A percentile compares a stretch with the other conserved stretches of the same genome.
These are phyloP conservation scores for Pristionchus maxplancki DNA, from an alignment of 2,888 invertebrate genomes.

Conservation along the genomic window DNA sequence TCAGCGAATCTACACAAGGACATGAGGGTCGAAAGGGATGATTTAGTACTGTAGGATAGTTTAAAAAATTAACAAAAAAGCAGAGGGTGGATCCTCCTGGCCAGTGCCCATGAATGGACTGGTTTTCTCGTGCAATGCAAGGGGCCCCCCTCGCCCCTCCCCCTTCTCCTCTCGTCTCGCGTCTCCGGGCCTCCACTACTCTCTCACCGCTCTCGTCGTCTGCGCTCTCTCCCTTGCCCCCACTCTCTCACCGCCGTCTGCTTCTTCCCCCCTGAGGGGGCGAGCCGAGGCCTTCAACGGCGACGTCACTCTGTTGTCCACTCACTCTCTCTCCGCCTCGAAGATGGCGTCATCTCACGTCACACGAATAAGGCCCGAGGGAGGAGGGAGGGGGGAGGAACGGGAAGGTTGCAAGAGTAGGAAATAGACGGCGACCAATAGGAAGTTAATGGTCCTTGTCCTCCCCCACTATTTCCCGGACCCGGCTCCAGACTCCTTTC, in stretches of 20 bases:
- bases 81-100: not conserved
- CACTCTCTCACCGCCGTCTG: not conserved
- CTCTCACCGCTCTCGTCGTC: slow-evolving; percentile 13
- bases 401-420: not conserved
- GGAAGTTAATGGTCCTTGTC: not conserved
- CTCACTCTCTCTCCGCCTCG: not conserved
- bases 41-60: not conserved
- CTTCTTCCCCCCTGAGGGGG: not conserved
- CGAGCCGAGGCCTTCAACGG: not conserved
- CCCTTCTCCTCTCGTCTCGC: not conserved
- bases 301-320: slow-evolving; percentile 48
- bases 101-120: not conserved
- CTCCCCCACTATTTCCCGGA: not conserved
- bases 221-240: not conserved
- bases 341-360: slow-evolving; percentile 36
- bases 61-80: not conserved
- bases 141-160: not conserved
- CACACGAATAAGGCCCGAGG: not conserved
- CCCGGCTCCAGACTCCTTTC: too few relatives aligned
- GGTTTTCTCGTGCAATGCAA: not conserved
- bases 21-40: not conserved
- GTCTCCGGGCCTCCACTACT: not conserved
- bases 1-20: not conserved
- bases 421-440: not conserved
- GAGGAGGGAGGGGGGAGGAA: not conserved